Percentiles rank a stretch among this genome's conserved stretches.
Evolutionary conservation across 2,888 invertebrate genomes (phyloP).

Genomic region (Sphinx pinastri): DNA sequence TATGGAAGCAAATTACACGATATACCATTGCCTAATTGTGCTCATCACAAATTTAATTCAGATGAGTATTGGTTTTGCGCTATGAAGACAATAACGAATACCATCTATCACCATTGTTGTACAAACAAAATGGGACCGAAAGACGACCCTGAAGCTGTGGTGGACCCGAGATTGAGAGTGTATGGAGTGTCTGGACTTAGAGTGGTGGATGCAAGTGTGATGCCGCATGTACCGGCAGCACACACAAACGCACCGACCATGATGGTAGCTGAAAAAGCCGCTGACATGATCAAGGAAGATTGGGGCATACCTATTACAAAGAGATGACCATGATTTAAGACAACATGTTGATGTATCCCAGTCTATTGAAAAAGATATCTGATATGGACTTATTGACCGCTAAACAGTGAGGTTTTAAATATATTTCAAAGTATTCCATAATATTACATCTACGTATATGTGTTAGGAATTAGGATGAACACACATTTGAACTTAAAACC

Average conservation of each 20-base stretch:
- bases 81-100: constrained; percentile 75
- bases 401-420: not conserved
- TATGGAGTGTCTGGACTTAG: constrained; percentile 77
- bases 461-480: no score
- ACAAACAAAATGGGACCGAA: constrained; percentile 82
- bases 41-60: constrained; percentile 75
- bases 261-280: constrained; percentile 85
- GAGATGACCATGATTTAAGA: not conserved
- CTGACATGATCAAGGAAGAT: constrained; percentile 79
- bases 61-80: constrained; percentile 89
- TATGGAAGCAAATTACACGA: constrained; percentile 81
- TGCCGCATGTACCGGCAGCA: constrained; percentile 82
- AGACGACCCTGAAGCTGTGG: constrained; percentile 76
- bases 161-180: constrained; percentile 78
- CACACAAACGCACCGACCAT: constrained; percentile 84
- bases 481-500: no score
- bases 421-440: not conserved
- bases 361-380: not conserved
- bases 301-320: constrained; percentile 50
- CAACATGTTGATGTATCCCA: not conserved
- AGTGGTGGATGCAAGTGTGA: constrained; percentile 84
- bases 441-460: no score
- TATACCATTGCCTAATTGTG: constrained; percentile 83
- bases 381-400: not conserved
- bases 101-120: constrained; percentile 83